Conservation (phyloP, 2,113 vertebrate genomes). For the Seriola rivoliana region DNA sequence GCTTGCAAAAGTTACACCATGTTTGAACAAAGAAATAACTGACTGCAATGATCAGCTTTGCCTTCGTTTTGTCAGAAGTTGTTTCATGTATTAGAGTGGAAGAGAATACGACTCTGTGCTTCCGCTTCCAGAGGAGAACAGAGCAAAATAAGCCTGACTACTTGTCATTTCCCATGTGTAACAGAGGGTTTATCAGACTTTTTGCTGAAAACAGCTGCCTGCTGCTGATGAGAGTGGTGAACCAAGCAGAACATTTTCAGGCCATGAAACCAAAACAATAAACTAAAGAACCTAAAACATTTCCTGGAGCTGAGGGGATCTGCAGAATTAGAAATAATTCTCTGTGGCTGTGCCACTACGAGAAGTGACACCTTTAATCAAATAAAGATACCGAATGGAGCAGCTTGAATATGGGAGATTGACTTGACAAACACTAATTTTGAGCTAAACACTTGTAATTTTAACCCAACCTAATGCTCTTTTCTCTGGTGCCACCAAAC, state of each 20-base stretch:
- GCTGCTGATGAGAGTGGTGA: not conserved
- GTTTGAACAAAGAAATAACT: not conserved
- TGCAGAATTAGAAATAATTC: no score
- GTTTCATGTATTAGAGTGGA: not conserved
- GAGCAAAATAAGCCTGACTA: not conserved
- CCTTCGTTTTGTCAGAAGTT: not conserved
- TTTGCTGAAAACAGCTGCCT: not conserved
- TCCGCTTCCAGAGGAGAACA: not conserved
- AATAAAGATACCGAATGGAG: no score
- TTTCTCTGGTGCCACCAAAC: no score
- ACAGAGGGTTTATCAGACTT: not conserved
- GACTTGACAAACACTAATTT: no score
- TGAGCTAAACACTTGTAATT: no score
- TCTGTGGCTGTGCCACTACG: no score
- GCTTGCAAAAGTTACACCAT: not conserved
- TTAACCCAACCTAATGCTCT: no score
- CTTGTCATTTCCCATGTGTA: not conserved
- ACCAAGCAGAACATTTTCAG: not conserved
- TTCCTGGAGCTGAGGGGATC: not conserved
- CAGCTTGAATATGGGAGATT: no score
- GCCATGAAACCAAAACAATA: not conserved
- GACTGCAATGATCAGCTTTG: not conserved
- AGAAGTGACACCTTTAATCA: no score
- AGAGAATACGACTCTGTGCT: not conserved
- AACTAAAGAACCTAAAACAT: not conserved